Percentiles rank a stretch among this genome's conserved stretches.
Evolutionary conservation across 2,888 invertebrate species (phyloP).

Genomic region (Tuta absoluta): DNA sequence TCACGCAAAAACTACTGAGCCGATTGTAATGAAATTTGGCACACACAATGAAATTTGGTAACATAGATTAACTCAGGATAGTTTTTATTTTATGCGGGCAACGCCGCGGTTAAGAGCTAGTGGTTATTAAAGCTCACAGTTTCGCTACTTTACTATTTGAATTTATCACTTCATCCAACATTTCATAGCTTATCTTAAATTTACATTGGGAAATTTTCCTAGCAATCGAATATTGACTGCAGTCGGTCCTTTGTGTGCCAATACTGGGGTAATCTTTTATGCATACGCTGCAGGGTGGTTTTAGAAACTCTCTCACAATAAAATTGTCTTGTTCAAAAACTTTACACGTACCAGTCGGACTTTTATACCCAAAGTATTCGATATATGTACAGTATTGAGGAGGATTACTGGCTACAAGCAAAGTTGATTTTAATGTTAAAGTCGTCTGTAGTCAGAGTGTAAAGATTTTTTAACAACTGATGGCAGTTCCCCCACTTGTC

Average conservation of each 20-base stretch:
- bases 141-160: not conserved
- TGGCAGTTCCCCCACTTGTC: no score
- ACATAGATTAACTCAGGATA: no score
- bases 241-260: slow-evolving; percentile 12
- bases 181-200: slow-evolving; percentile 1
- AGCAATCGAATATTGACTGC: slow-evolving; percentile 4
- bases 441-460: no score
- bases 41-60: no score
- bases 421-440: not conserved
- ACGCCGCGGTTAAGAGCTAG: no score
- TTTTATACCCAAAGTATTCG: slow-evolving; percentile 5
- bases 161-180: not conserved
- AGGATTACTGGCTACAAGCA: not conserved
- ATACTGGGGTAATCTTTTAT: slow-evolving; percentile 11
- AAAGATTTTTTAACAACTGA: no score
- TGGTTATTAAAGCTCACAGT: no score
- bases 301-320: slow-evolving; percentile 12
- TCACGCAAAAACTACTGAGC: no score
- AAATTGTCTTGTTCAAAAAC: slow-evolving; percentile 15
- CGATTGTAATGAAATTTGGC: no score
- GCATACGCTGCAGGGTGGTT: slow-evolving; percentile 17
- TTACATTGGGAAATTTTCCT: slow-evolving; percentile 8
- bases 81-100: no score
- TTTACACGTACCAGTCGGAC: slow-evolving; percentile 11
- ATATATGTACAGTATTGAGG: not conserved